phyloP scores from a whole-genome alignment of 2,113 vertebrate genomes.

The Cromileptes altivelis region DNA sequence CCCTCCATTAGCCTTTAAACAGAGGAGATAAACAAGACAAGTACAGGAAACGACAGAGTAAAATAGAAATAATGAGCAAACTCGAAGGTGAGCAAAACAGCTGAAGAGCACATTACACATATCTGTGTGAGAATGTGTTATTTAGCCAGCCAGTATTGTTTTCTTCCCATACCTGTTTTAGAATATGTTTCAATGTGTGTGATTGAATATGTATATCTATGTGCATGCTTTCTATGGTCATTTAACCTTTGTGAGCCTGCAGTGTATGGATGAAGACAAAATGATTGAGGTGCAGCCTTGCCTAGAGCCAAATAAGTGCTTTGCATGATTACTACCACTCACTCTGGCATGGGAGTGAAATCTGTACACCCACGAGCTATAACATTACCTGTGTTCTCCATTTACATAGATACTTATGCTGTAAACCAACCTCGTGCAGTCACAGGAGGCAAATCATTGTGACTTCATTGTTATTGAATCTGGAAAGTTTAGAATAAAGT shows the following conservation, averaged over 20 bases:
- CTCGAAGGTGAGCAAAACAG: constrained; percentile 39
- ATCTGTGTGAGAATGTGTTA: not conserved
- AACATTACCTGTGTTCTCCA: constrained; percentile 56
- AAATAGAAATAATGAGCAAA: constrained; percentile 66
- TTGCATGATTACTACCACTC: constrained; percentile 70
- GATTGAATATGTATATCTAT: not conserved
- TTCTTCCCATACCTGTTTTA: not conserved
- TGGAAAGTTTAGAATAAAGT: constrained; percentile 67
- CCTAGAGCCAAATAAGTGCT: constrained; percentile 59
- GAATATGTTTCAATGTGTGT: not conserved
- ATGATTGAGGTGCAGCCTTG: constrained; percentile 56
- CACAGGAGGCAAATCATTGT: constrained; percentile 48
- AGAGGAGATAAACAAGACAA: constrained; percentile 53
- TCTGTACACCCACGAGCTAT: constrained; percentile 62
- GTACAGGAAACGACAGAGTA: constrained; percentile 48
- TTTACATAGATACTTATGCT: constrained; percentile 64
- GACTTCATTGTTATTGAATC: constrained; percentile 56
- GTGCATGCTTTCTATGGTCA: constrained; percentile 1
- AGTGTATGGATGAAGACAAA: constrained; percentile 47
- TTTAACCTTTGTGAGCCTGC: constrained; percentile 48
- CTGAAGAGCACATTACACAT: constrained; percentile 33
- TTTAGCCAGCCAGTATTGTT: not conserved
- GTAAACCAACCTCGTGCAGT: constrained; percentile 4
- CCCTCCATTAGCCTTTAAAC: constrained; percentile 56
- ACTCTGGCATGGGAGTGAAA: constrained; percentile 61